Base-by-base conservation (phyloP, 2,797 vertebrate genomes). In the Danio kyathit region DNA sequence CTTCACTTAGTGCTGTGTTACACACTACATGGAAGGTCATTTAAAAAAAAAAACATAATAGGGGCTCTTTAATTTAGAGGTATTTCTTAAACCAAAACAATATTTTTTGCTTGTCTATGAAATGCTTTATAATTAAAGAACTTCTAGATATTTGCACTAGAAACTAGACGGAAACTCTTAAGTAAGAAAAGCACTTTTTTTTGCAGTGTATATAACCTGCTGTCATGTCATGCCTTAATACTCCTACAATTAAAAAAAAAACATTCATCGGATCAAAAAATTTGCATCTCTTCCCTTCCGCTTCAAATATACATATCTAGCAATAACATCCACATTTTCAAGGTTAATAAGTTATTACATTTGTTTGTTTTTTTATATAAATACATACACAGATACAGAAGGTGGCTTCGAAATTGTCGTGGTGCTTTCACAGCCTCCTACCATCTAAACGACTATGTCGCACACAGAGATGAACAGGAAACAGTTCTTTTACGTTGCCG, bases 311-410 rank as follows among this genome's bases (percentile, higher is more conserved):
- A 92, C 89, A 93, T 90, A 92, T 90, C 89, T 91, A 88, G 91
- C 92, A 92, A 92, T 89, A 90, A 92, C 91, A 90, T 92, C 88
- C 92, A 94, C 92, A 91, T 93, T 92, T 93, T 88, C 91, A 91
- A 92, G 90, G 93, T 92, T 91, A 93, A 93, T 94, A 93, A 93
- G 89, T 93, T 86, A 89, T 82, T 91, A 92, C 88, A 88, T 88
- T 89, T 59, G 29, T 29, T 29, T 29, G n/a, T 29, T 29, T 29
- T 29, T 29, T 75, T 74, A 84, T 74, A 81, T 79, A 86, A 74
- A 87, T 70, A 92, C 88, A 93, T 85, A 92, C 87, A 92, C 89
- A 92, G 89, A 91, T 85, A 92, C 75, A 88, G 83, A 86, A 77
- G 87, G 85, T 89, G 86, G 86, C 86, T 86, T 86, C 88, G 90